Evolutionary conservation across 2,888 invertebrate species (phyloP), one percentile per base, ranked within the genome.

Genomic region (Sympetrum striolatum): DNA sequence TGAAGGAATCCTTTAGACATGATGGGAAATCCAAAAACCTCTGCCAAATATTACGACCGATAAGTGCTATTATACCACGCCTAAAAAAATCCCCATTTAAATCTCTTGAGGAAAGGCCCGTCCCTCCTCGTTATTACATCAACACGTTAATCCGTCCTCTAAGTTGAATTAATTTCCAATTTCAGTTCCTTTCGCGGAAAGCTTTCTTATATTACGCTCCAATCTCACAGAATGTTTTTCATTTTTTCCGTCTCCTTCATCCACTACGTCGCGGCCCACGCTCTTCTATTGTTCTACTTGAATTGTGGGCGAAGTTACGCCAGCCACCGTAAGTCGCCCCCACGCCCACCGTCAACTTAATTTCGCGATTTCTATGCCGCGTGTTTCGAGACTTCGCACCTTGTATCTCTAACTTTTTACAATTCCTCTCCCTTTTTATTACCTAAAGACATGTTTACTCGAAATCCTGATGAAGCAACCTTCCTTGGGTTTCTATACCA

Each of bases 281-380:
- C 86, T 60, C 5, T 15, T 48, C 58, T 39, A 60, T 86, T 86
- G 86, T 86, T 86, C 86, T 60, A 37, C 37, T 14, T 22, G 12
- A 60, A 53, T 31, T 25, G 86, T 86, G 86, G 86, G 86, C 60
- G 86, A 37, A 86, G 64, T 60, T 60, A 86, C 86, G 58, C 86
- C 58, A 82, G 82, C 82, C 82, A 44, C 82, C 82, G 82, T 60
- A 15, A 86, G 37, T 14, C 60, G 37, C 39, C 35, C 64, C 60
- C 86, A 64, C 60, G 86, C 86, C 60, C 60, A 60, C 60, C 37
- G 31, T 14, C 31, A 58, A 37, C 44, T 44, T 44, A 8, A 6
- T 6, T 44, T 44, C 60, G 37, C 82, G 35, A 18, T 25, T 48
- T 82, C 82, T 22, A 31, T 58, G 58, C 35, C 22, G 58, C 31